Evolutionary conservation across 2,113 vertebrate species (phyloP).

Genomic region (Sitta europaea): DNA sequence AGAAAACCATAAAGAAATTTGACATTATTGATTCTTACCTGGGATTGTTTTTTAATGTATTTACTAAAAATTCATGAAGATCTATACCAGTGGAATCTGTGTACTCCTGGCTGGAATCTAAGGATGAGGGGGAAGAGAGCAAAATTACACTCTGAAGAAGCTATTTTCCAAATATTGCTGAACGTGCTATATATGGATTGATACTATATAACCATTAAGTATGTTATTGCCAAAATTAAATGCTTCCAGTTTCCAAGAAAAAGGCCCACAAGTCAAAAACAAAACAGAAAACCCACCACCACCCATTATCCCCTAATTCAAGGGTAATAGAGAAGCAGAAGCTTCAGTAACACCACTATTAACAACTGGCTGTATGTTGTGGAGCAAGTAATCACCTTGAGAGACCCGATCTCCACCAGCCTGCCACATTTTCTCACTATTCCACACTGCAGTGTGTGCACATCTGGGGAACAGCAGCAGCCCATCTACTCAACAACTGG

Average conservation of each 20-base stretch:
- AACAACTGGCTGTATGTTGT: background rate
- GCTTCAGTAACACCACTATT: background rate
- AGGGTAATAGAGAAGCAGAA: background rate
- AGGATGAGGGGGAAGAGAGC: conserved; percentile 49
- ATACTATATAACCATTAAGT: background rate
- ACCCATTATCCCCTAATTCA: background rate
- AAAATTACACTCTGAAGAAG: background rate
- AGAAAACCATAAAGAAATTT: background rate
- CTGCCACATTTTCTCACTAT: background rate
- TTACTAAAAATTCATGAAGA: conserved; percentile 98
- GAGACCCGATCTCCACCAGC: background rate
- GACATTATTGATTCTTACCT: conserved; percentile 76
- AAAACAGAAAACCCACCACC: background rate
- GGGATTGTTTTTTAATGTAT: conserved; percentile 96
- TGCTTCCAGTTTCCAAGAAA: background rate
- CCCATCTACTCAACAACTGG: background rate
- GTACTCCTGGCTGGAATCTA: conserved; percentile 98
- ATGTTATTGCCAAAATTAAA: background rate
- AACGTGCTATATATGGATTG: background rate
- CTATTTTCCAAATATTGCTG: background rate
- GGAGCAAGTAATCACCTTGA: background rate
- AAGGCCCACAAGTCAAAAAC: background rate
- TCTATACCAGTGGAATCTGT: conserved; percentile 98
- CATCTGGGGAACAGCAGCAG: background rate
- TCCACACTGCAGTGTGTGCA: too few relatives aligned